Conservation (phyloP, 2,888 invertebrate species). For the Meganola albula region DNA sequence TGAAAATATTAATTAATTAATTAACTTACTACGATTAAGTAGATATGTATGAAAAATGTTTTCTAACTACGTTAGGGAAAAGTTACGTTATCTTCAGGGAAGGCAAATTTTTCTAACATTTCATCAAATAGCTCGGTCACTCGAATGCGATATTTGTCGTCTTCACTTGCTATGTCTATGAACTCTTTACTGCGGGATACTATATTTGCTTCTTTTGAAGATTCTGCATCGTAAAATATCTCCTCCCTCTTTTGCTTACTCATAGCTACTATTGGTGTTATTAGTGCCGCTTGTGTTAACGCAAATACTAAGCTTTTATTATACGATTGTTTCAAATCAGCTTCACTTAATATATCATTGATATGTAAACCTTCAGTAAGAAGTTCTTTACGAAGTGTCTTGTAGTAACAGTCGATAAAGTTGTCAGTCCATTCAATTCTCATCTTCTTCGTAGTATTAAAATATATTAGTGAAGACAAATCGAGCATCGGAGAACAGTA, state of each 20-base stretch:
- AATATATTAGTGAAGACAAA: slow-evolving; percentile 71
- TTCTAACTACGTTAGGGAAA: too few relatives aligned
- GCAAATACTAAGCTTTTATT: slow-evolving; percentile 51
- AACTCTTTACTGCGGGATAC: slow-evolving; percentile 52
- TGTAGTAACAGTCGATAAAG: slow-evolving; percentile 76
- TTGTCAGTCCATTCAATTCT: slow-evolving; percentile 56
- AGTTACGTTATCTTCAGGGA: slow-evolving; percentile 17
- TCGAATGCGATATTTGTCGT: slow-evolving; percentile 50
- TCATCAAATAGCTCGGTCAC: slow-evolving; percentile 76
- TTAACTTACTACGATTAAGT: too few relatives aligned
- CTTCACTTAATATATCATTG: slow-evolving; percentile 34
- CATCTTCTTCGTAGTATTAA: slow-evolving; percentile 67
- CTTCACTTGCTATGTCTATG: slow-evolving; percentile 42
- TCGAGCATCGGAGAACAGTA: slow-evolving; percentile 83
- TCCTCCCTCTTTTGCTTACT: slow-evolving; percentile 36
- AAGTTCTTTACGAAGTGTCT: slow-evolving; percentile 59
- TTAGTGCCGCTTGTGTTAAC: slow-evolving; percentile 55
- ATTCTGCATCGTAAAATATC: slow-evolving; percentile 45
- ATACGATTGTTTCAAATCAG: slow-evolving; percentile 36
- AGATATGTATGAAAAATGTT: background rate
- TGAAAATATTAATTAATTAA: too few relatives aligned
- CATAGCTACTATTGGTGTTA: slow-evolving; percentile 52
- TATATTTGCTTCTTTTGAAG: slow-evolving; percentile 33
- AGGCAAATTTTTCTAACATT: slow-evolving; percentile 68
- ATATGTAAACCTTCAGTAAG: slow-evolving; percentile 38